Percentiles rank a stretch among this genome's conserved stretches.
Conservation (phyloP, 2,113 vertebrate species). For the Vulpes vulpes region DNA sequence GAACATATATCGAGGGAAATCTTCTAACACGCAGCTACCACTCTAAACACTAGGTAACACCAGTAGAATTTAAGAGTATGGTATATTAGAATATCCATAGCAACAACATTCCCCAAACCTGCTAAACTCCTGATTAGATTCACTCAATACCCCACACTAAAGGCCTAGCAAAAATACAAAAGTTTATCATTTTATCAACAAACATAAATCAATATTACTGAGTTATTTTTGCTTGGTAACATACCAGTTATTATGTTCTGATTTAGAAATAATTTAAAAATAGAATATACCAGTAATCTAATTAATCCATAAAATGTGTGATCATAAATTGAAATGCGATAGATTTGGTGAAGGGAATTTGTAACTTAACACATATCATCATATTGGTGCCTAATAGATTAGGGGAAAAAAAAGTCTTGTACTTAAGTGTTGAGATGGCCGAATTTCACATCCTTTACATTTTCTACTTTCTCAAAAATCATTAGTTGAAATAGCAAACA, state of each 20-base stretch:
- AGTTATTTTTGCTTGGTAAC: not conserved
- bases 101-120: not conserved
- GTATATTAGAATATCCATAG: not conserved
- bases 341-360: not conserved
- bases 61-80: not conserved
- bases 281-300: not conserved
- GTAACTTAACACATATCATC: not conserved
- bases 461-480: not conserved
- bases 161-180: not conserved
- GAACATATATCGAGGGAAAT: not conserved
- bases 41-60: not conserved
- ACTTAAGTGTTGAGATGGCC: not conserved
- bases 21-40: not conserved
- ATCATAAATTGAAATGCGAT: not conserved
- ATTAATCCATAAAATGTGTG: not conserved
- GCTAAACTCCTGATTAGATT: not conserved
- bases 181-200: not conserved
- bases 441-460: not conserved
- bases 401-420: not conserved
- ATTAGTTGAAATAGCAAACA: not conserved
- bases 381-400: not conserved
- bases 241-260: not conserved
- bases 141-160: not conserved
- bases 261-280: constrained; percentile 7
- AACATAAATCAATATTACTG: not conserved